Evolutionary conservation across 1,140 invertebrate genomes (phyloP).

Genomic region (Popillia japonica): DNA sequence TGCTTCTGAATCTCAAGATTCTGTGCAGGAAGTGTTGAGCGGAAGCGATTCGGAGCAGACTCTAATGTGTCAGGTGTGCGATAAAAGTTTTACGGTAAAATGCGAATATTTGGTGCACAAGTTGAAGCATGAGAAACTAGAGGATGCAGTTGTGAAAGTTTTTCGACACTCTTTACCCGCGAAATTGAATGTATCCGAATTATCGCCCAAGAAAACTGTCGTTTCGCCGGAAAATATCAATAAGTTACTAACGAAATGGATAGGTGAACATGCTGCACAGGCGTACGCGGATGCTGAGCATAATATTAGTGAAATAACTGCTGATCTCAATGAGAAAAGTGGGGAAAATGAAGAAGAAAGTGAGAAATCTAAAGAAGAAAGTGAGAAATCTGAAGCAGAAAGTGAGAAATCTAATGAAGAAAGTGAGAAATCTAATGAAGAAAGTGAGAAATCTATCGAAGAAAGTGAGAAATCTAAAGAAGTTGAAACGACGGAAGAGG

Average conservation of each 20-base stretch:
- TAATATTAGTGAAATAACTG: not conserved
- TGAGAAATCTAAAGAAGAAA: not conserved
- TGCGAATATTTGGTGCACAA: conserved; percentile 11
- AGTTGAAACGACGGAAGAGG: not conserved
- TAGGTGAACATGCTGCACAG: not conserved
- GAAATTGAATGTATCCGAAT: not conserved
- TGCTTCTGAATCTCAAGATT: not conserved
- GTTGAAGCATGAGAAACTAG: conserved; percentile 26
- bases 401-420: not conserved
- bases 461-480: not conserved
- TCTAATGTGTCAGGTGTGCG: conserved; percentile 11
- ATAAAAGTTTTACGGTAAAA: conserved; percentile 21
- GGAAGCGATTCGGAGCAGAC: not conserved
- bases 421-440: too few species aligned
- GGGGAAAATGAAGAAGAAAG: not conserved
- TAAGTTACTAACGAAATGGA: conserved; percentile 7
- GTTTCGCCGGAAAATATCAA: not conserved
- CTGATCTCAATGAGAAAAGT: not conserved
- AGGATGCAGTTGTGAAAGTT: conserved; percentile 17
- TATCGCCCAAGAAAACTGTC: not conserved
- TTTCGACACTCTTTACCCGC: not conserved
- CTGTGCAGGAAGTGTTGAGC: not conserved
- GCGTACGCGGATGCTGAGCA: not conserved
- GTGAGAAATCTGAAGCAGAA: not conserved
- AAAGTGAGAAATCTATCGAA: too few species aligned